phyloP scores from a whole-genome alignment of 2,888 invertebrate genomes.

The Dexiosoma caninum region DNA sequence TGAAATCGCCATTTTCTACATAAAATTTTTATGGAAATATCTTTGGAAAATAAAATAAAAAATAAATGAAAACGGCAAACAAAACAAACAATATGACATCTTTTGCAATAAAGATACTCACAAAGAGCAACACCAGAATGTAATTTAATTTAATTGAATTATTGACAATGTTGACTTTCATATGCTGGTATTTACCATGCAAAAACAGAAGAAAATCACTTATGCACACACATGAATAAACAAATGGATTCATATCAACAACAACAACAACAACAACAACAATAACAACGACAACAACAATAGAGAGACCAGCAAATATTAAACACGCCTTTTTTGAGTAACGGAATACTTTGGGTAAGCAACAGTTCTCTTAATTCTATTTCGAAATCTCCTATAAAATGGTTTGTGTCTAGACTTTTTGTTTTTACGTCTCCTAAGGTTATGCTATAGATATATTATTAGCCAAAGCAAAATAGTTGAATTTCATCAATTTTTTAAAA shows the following conservation, averaged over 20 bases:
- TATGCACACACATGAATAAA: not conserved
- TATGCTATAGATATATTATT: not conserved
- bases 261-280: too few species aligned
- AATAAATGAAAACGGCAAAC: too few species aligned
- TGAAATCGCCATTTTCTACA: constrained; percentile 47
- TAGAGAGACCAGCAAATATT: not conserved
- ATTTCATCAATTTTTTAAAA: not conserved
- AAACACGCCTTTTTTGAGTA: constrained; percentile 21
- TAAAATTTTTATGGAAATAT: constrained; percentile 15
- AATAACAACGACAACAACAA: too few species aligned
- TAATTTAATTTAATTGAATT: constrained; percentile 52
- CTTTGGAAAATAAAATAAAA: not conserved
- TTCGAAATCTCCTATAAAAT: not conserved
- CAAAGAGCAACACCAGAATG: constrained; percentile 1
- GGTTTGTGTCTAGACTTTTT: constrained; percentile 26
- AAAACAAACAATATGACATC: constrained; percentile 49
- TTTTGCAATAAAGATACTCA: constrained; percentile 31
- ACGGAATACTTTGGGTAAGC: not conserved
- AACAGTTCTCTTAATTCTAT: constrained; percentile 33
- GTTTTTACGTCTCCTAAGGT: too few species aligned
- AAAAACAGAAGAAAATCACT: not conserved
- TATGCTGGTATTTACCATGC: constrained; percentile 23
- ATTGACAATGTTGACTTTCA: constrained; percentile 40
- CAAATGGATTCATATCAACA: too few species aligned
- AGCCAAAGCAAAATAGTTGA: not conserved